Evolutionary conservation across 2,797 vertebrate genomes (phyloP), one percentile per base, ranked within the genome.

Genomic region (Trichosurus vulpecula): DNA sequence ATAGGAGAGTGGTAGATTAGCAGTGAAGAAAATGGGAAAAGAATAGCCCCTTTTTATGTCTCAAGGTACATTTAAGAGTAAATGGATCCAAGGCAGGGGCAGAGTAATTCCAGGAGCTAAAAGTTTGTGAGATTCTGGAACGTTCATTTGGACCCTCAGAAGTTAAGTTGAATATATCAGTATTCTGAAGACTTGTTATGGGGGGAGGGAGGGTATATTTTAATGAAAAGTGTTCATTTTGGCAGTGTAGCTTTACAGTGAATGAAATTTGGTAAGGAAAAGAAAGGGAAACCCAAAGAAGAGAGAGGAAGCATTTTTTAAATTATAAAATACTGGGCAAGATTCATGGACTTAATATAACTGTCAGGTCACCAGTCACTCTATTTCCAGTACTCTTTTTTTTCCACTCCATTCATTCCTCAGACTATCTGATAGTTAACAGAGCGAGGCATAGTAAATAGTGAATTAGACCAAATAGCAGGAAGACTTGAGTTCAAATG

Each of bases 71-170:
- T 95, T 93, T 57, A 92, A 96, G 95, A 97, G 93, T 94, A 96
- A 97, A 31, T 89, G 95, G 93, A 94, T 95, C 54, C 87, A 87
- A 96, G 96, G 0, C 52, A 51, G 95, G 92, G 91, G 94, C 91
- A 47, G 90, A 31, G 1, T 92, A 5, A 92, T 96, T 97, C 35
- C 0, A 52, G 41, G 89, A 93, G 30, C 90, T 2, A 22, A 89
- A 51, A 31, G 1, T 54, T 92, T 94, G 56, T 93, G 96, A 94
- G 66, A 61, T 66, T 16, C 29, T 90, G 91, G 94, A 93, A 54
- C 96, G 35, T 6, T 90, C 94, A 94, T 98, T 94, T 97, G 91
- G 94, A 94, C 96, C 93, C 52, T 95, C 52, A 55, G 81, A 95
- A 56, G 52, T 96, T 91, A 51, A 87, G 27, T 74, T 90, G 93